These are phyloP conservation scores for Antrozous pallidus DNA, from an alignment of 2,797 vertebrate species.

Conservation along the genomic window DNA sequence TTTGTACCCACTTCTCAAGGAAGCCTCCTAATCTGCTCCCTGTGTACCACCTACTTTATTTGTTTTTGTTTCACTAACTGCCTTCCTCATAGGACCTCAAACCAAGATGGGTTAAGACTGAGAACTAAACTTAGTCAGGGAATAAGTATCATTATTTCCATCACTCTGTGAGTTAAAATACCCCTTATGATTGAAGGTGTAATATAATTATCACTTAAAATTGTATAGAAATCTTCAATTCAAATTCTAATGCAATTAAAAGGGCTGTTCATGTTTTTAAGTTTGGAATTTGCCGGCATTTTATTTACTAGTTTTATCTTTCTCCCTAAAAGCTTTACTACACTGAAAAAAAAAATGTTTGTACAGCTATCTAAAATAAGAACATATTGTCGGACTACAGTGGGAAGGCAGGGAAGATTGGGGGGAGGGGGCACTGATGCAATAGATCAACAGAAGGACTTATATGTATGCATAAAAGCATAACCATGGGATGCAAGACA, in stretches of 20 bases:
- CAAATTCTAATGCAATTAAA: neutral
- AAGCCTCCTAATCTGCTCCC: neutral
- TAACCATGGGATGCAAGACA: too few species aligned
- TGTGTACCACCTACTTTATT: neutral
- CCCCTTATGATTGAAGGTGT: neutral
- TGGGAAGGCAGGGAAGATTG: too few species aligned
- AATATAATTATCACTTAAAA: neutral
- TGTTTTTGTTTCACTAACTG: neutral
- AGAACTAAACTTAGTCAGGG: neutral
- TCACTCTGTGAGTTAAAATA: neutral
- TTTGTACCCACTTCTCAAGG: neutral
- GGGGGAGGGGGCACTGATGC: too few species aligned
- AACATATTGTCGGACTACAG: too few species aligned
- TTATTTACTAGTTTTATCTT: neutral
- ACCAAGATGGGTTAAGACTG: neutral
- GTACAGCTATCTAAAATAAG: neutral
- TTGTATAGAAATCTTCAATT: neutral
- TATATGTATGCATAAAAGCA: too few species aligned
- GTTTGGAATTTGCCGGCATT: neutral
- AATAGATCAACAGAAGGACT: too few species aligned
- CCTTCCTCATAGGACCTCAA: neutral
- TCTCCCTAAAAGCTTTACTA: neutral
- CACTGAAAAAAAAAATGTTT: neutral
- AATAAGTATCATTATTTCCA: neutral
- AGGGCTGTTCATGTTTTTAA: neutral